Evolutionary conservation across 2,797 vertebrate species (phyloP), one percentile per base, ranked within the genome.

Genomic region (Rhinichthys osculus): DNA sequence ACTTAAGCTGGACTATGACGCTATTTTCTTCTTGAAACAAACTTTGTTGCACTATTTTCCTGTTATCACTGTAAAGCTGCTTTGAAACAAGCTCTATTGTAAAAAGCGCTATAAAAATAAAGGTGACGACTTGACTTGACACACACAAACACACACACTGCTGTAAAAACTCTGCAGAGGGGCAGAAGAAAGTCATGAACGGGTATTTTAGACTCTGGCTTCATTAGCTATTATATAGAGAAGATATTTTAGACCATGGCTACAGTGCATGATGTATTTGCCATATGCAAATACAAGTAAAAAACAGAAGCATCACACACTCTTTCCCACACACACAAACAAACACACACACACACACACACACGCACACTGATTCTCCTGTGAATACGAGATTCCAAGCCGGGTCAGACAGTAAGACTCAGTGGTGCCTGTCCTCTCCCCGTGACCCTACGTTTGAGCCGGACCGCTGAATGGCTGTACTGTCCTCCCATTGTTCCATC

Each of bases 401-500:
- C 42, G 77, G 77, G 83, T 57, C n/a, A 81, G 76, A 90, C 82
- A 67, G 82, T 86, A 88, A 86, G 88, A 86, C 87, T 84, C 33
- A 17, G 40, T 86, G 89, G 88, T 88, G 89, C 82, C 88, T 86
- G 54, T 42, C 27, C 69, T 84, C 69, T 87, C 54, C 72, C 47
- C 14, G 38, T 79, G 72, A 85, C 59, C 81, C 86, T 62, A 27
- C 23, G 35, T 86, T 73, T 57, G 35, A 83, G 82, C 30, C 64
- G 67, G 71, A 57, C 79, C 30, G 3, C 86, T 89, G 81, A 88
- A 90, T 86, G 85, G 54, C 80, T 54, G 14, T 57, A 85, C 82
- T 89, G 92, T 91, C 85, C 23, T 89, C 83, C 91, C 89, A 92
- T 93, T 94, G 92, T 94, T 92, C 87, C 57, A 81, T 86, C 57